Percentiles rank a stretch among this genome's conserved stretches.
Conservation (phyloP, 35 echinoderm and acorn worm species). For the Stichopus chloronotus region DNA sequence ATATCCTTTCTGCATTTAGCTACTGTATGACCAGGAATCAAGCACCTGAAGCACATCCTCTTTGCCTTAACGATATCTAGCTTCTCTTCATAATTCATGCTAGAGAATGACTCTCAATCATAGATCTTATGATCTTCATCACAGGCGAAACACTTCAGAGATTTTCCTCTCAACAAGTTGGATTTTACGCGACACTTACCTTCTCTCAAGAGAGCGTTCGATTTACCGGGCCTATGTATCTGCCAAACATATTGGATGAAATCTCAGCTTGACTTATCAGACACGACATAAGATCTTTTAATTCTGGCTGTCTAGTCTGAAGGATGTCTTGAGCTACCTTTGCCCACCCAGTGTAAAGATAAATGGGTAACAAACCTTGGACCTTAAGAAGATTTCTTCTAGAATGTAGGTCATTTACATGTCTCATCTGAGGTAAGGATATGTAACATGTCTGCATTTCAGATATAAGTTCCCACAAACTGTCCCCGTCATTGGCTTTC, state of each 20-base stretch:
- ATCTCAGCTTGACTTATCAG: slow-evolving; percentile 56
- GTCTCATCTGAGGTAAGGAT: slow-evolving; percentile 22
- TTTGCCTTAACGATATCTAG: slow-evolving; percentile 51
- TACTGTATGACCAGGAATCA: slow-evolving; percentile 56
- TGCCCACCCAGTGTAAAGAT: slow-evolving; percentile 53
- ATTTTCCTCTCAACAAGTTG: background rate
- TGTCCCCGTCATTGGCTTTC: slow-evolving; percentile 41
- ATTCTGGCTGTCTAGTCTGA: slow-evolving; percentile 25
- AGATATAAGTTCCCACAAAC: slow-evolving; percentile 49
- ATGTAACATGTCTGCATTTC: slow-evolving; percentile 52
- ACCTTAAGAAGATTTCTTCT: background rate
- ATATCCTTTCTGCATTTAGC: slow-evolving; percentile 44
- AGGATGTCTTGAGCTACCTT: slow-evolving; percentile 47
- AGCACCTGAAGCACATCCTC: slow-evolving; percentile 47
- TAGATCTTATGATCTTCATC: slow-evolving; percentile 43
- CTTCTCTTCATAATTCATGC: slow-evolving; percentile 36
- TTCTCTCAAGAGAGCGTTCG: background rate
- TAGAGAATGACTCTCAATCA: slow-evolving; percentile 33
- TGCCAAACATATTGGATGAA: slow-evolving; percentile 64
- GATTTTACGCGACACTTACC: background rate
- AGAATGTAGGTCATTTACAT: slow-evolving; percentile 45
- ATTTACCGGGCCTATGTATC: slow-evolving; percentile 26
- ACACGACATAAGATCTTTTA: slow-evolving; percentile 44
- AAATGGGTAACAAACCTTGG: background rate
- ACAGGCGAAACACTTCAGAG: slow-evolving; percentile 44